A percentile compares a stretch with the other conserved stretches of the same genome.
These are phyloP conservation scores for Littorina saxatilis DNA, from an alignment of 1,140 invertebrate genomes.

Conservation along the genomic window DNA sequence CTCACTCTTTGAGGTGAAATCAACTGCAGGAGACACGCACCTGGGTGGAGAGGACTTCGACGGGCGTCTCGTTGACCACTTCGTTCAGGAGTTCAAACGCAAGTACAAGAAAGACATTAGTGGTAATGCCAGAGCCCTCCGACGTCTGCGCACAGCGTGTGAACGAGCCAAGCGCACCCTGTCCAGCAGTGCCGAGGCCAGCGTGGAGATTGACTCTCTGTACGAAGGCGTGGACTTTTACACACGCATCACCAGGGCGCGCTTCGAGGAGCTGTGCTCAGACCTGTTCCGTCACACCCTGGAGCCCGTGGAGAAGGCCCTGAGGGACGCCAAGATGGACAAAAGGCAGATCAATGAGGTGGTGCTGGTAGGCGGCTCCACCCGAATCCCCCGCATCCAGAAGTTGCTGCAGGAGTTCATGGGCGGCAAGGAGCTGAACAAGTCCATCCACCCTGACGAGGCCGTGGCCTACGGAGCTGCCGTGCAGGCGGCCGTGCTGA, in stretches of 20 bases:
- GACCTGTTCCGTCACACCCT: constrained; percentile 92
- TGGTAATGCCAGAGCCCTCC: constrained; percentile 62
- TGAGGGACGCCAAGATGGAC: constrained; percentile 95
- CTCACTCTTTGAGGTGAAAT: constrained; percentile 82
- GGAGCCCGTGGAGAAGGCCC: constrained; percentile 95
- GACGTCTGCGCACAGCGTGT: constrained; percentile 81
- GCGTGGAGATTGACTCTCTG: constrained; percentile 79
- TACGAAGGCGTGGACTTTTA: constrained; percentile 82
- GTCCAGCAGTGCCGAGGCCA: constrained; percentile 72
- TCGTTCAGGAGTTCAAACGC: constrained; percentile 76
- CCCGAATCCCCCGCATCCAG: constrained; percentile 98
- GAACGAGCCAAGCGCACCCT: constrained; percentile 80
- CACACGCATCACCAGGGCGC: constrained; percentile 73
- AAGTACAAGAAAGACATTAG: constrained; percentile 70
- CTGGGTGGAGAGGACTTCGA: constrained; percentile 84
- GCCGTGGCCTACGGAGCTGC: constrained; percentile 80
- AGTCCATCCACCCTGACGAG: constrained; percentile 74
- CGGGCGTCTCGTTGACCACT: constrained; percentile 87
- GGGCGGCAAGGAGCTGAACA: constrained; percentile 74
- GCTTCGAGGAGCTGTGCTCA: constrained; percentile 83
- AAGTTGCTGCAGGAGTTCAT: constrained; percentile 92
- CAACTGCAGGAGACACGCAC: constrained; percentile 81
- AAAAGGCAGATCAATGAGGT: constrained; percentile 95
- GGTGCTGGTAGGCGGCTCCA: constrained; percentile 97
- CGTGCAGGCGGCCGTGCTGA: constrained; percentile 78